Conservation (phyloP, 2,888 invertebrate species). For the Spisula subtruncata region DNA sequence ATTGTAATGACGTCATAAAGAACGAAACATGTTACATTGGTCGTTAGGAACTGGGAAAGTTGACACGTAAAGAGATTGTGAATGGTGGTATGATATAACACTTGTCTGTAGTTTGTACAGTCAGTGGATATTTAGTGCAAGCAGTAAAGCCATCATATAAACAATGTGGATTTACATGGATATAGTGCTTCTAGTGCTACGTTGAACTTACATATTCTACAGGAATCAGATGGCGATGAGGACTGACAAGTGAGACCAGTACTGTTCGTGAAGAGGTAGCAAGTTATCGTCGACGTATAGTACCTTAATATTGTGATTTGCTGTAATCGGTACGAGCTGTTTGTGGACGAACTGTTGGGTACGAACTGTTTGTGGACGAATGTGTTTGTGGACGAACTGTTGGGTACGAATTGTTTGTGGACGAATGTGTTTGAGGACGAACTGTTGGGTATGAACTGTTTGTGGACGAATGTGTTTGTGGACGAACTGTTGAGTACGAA, state of each 20-base stretch:
- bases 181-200: background rate
- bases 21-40: background rate
- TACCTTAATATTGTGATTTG: background rate
- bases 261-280: background rate
- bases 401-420: conserved; percentile 9
- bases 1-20: background rate
- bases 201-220: background rate
- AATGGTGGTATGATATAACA: background rate
- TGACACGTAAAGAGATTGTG: background rate
- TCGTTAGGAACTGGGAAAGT: background rate
- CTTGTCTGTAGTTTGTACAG: background rate
- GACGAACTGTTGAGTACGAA: background rate
- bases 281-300: background rate
- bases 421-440: background rate
- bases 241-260: background rate
- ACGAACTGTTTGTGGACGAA: conserved; percentile 12
- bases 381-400: background rate
- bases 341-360: background rate
- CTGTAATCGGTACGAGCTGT: background rate
- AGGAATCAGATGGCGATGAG: too few species aligned
- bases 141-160: background rate
- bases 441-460: background rate
- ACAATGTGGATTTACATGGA: background rate
- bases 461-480: conserved; percentile 1
- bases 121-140: conserved; percentile 8